Evolutionary conservation across 2,797 vertebrate species (phyloP).

Genomic region (Aldrovandia affinis): DNA sequence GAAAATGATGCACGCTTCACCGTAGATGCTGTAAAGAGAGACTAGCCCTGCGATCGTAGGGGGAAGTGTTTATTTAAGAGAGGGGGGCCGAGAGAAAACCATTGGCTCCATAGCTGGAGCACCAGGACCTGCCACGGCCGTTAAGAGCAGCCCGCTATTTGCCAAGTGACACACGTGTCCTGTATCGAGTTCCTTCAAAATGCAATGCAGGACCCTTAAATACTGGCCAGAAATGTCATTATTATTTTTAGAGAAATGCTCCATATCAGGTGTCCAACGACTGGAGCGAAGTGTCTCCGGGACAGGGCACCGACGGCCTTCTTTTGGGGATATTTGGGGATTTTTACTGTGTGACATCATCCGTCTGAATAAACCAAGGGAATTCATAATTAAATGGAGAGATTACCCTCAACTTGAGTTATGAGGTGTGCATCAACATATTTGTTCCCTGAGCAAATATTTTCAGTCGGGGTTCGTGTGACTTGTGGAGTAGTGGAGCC

Average conservation of each 20-base stretch:
- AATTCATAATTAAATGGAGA: constrained; percentile 63
- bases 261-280: constrained; percentile 12
- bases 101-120: not conserved
- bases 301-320: constrained; percentile 19
- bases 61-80: constrained; percentile 27
- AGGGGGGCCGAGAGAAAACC: not conserved
- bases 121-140: constrained; percentile 1
- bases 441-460: constrained; percentile 40
- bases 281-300: not conserved
- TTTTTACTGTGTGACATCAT: constrained; percentile 69
- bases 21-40: constrained; percentile 9
- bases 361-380: constrained; percentile 50
- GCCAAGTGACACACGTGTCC: constrained; percentile 20
- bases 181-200: constrained; percentile 11
- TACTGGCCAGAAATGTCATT: constrained; percentile 25
- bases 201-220: not conserved
- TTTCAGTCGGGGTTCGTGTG: constrained; percentile 42
- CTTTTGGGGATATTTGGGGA: constrained; percentile 44
- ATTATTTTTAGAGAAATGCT: constrained; percentile 14
- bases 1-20: constrained; percentile 5
- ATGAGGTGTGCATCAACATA: constrained; percentile 48
- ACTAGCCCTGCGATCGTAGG: constrained; percentile 11
- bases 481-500: constrained; percentile 15
- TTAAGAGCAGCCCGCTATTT: constrained; percentile 13
- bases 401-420: constrained; percentile 63